A percentile compares a stretch with the other conserved stretches of the same genome.
Conservation (phyloP, 2,797 vertebrate species). For the Pangasius krempfi region DNA sequence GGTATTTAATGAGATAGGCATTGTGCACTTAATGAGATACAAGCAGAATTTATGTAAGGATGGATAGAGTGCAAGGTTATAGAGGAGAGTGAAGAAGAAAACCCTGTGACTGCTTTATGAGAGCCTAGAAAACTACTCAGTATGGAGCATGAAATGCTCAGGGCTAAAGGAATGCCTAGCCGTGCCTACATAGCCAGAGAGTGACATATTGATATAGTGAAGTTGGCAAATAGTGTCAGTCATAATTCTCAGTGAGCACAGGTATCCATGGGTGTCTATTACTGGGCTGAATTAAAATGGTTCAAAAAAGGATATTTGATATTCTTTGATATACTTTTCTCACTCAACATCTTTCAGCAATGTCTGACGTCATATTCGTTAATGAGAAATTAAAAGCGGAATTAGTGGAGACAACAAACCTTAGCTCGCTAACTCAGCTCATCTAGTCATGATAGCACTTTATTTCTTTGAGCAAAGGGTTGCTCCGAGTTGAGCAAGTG, state of each 20-base stretch:
- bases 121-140: conserved; percentile 35
- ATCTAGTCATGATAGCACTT: neutral
- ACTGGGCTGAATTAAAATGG: neutral
- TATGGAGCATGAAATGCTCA: conserved; percentile 23
- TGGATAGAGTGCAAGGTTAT: conserved; percentile 1
- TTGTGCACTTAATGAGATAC: conserved; percentile 28
- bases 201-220: neutral
- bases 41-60: conserved; percentile 15
- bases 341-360: neutral
- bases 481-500: neutral
- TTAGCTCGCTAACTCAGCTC: neutral
- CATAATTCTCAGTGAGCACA: neutral
- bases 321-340: neutral
- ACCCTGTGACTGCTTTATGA: conserved; percentile 26
- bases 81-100: conserved; percentile 7
- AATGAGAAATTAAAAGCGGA: neutral
- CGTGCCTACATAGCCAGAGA: neutral
- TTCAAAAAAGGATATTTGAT: neutral
- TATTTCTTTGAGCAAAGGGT: neutral
- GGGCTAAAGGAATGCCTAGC: neutral
- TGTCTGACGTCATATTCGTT: neutral
- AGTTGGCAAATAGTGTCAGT: conserved; percentile 1
- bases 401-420: neutral
- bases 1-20: conserved; percentile 16
- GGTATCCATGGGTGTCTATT: neutral